Base-by-base conservation (phyloP, 64 coral and sea anemone genomes). In the Montipora sp. region DNA sequence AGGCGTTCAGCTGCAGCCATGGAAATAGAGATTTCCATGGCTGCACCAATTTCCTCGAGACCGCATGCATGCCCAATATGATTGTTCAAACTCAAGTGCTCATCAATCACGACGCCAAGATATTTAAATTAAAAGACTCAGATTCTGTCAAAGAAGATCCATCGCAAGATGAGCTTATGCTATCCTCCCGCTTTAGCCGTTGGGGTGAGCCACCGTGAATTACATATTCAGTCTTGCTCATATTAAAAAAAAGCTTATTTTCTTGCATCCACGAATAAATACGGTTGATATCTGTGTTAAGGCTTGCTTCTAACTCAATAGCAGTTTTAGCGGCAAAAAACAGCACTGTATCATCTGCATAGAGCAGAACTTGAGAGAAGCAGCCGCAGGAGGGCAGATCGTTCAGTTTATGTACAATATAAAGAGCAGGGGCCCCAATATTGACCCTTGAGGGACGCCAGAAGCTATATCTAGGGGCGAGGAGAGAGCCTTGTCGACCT, bases 391-490 rank as follows among this genome's bases (percentile, higher is more conserved):
- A 20, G 27, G 88, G 63, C 61, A 90, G 44, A 24, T 90, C 88
- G 19, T 36, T 36, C 36, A 36, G 2, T 90, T 90, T 46, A 90
- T 48, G n/a, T 80, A 20, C 18, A 80, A 47, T 66, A 80, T 68
- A 80, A 80, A 90, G 55, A 90, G 77, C 63, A 90, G 76, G 44
- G 88, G 76, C 19, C 88, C 88, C 6, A 73, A 77, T 49, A 68
- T 90, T 43, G 77, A 69, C 53, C 60, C 77, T 80, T 90, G 76
- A 80, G 77, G 63, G 11, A 90, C 27, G n/a, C 88, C 88, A 80
- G 77, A 57, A 47, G 23, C 18, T 61, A 80, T 80, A 44, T 15
- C 23, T 59, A 67, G 14, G 27, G 88, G 55, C 11, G 13, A 45
- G 51, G 24, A 80, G 53, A 61, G 50, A 16, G 65, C 88, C n/a